Evolutionary conservation across 2,113 vertebrate species (phyloP), one percentile per base, ranked within the genome.

Genomic region (Hemicordylus capensis): DNA sequence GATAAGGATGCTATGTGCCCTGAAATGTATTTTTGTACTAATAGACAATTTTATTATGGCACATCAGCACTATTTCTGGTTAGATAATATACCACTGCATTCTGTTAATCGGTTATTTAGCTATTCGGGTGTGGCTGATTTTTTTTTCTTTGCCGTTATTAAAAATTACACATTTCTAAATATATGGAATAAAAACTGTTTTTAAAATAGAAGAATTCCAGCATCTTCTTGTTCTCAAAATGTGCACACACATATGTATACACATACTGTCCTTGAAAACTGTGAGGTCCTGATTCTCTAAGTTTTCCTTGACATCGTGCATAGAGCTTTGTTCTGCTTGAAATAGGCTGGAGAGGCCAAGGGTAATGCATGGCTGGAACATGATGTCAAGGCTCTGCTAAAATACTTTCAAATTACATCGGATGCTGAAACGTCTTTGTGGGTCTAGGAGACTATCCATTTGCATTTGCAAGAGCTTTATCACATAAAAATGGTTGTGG

Each of bases 11-110:
- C 97, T 97, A 97, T 97, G 98, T 99, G 98, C 98, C 98, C 98
- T 97, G 97, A 99, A 99, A 98, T 98, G 98, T 99, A 99, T 99
- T 99, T 99, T 99, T 99, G 97, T 99, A 99, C 98, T 98, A 98
- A 99, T 98, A 99, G 98, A 99, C 98, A 94, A 98, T 99, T n/a
- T 99, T 99, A 99, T 98, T 98, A 99, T 92, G 98, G 98, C 99
- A 98, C 98, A 98, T 97, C 96, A 96, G 97, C 98, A 98, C 97
- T 96, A 95, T 96, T 97, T 98, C 96, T 98, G 96, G 98, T 98
- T 98, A 98, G 97, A 98, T 98, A 98, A 98, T 95, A 97, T 96
- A 97, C 97, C 97, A 98, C 97, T 97, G 98, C 98, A 97, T 98
- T 97, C 96, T 97, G 96, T 97, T 97, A 97, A 98, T 97, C 95